Conservation (phyloP, 2,797 vertebrate genomes). For the Halcyon badia region DNA sequence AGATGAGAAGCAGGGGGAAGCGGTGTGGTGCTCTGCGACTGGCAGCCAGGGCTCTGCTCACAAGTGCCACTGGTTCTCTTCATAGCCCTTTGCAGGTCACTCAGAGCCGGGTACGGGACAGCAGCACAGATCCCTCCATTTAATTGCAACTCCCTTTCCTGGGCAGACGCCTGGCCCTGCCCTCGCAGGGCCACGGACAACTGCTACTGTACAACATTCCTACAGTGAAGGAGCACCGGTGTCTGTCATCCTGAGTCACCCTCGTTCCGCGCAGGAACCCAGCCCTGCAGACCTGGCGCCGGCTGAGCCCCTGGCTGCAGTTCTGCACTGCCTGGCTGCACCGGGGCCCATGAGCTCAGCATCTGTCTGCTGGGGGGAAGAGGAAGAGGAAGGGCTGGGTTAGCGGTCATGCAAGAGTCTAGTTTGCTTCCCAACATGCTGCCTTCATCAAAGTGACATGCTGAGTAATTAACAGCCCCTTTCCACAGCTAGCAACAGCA, state of each 20-base stretch:
- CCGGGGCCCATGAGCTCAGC: not conserved
- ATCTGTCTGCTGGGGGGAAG: not conserved
- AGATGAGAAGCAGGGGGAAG: not conserved
- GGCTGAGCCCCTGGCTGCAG: not conserved
- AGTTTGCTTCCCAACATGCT: not conserved
- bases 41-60: not conserved
- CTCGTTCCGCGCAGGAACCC: not conserved
- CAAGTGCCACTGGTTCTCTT: not conserved
- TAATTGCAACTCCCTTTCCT: not conserved
- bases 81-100: not conserved
- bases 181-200: not conserved
- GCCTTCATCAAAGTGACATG: not conserved
- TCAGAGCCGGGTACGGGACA: not conserved
- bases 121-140: not conserved
- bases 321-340: not conserved
- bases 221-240: not conserved
- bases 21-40: not conserved
- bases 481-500: not conserved
- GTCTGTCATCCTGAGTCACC: not conserved
- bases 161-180: not conserved
- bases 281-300: not conserved
- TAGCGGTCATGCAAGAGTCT: not conserved
- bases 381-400: constrained; percentile 59
- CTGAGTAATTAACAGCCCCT: constrained; percentile 23
- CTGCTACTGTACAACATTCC: not conserved